These are phyloP conservation scores for Mesaphorura yosii DNA, from an alignment of 1,140 invertebrate genomes.

Conservation along the genomic window DNA sequence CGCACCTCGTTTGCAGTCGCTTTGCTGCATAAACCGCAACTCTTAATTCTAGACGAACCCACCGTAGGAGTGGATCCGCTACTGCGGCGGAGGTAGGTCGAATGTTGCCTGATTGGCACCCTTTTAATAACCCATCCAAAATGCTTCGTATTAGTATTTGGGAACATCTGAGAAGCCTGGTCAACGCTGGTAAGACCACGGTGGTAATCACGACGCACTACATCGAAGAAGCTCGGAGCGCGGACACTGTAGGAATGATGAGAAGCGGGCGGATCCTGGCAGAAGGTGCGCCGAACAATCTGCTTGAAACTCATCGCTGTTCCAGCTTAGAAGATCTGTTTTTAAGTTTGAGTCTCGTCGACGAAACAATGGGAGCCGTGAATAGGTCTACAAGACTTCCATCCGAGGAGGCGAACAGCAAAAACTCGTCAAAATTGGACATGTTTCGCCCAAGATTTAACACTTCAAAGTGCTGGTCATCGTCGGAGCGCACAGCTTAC, in stretches of 20 bases:
- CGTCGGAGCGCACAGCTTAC: too few species aligned
- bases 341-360: too few species aligned
- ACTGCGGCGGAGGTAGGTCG: constrained; percentile 42
- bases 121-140: too few species aligned
- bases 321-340: too few species aligned
- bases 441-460: too few species aligned
- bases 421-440: too few species aligned
- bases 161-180: constrained; percentile 18
- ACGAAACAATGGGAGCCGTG: too few species aligned
- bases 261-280: constrained; percentile 75
- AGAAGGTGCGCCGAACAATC: constrained; percentile 73
- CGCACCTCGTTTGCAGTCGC: constrained; percentile 43
- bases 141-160: too few species aligned
- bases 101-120: too few species aligned
- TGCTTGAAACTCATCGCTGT: constrained; percentile 70
- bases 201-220: constrained; percentile 25
- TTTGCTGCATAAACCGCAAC: constrained; percentile 42
- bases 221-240: constrained; percentile 23
- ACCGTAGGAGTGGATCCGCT: constrained; percentile 48
- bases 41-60: constrained; percentile 46
- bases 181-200: constrained; percentile 14
- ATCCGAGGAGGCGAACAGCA: too few species aligned
- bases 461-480: too few species aligned
- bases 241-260: constrained; percentile 58
- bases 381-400: too few species aligned